Evolutionary conservation across 2,888 invertebrate genomes (phyloP).

Genomic region (Xestia sexstrigata): DNA sequence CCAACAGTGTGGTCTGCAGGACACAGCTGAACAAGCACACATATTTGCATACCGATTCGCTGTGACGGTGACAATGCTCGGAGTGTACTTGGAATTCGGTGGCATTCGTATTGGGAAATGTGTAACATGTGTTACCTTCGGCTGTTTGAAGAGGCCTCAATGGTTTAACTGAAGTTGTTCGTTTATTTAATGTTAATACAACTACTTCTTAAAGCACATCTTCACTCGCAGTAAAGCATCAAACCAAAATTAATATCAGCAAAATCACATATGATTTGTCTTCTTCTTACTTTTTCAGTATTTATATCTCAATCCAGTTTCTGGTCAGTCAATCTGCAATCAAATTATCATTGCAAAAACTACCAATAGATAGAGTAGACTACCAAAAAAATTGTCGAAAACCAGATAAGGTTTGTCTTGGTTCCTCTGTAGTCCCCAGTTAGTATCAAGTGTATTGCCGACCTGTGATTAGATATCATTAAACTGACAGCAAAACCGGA

Average conservation of each 20-base stretch:
- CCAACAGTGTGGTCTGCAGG: background rate
- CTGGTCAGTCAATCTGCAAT: background rate
- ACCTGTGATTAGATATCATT: background rate
- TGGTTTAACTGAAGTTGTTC: background rate
- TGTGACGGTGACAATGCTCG: conserved; percentile 34
- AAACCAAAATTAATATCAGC: background rate
- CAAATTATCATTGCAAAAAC: background rate
- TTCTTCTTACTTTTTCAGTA: background rate
- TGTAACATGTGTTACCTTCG: conserved; percentile 51
- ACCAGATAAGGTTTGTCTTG: background rate
- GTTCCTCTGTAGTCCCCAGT: background rate
- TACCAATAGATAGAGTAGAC: too few relatives aligned
- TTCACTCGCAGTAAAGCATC: background rate
- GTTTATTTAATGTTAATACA: background rate
- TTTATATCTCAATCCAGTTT: background rate
- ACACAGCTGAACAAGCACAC: conserved; percentile 61
- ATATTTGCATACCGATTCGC: conserved; percentile 59
- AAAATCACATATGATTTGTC: background rate
- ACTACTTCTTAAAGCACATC: background rate
- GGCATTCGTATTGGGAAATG: conserved; percentile 45
- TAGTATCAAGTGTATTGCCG: background rate
- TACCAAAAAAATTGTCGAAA: background rate
- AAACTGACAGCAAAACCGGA: too few relatives aligned
- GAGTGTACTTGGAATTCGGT: conserved; percentile 43
- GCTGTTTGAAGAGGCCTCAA: conserved; percentile 40